Evolutionary conservation across 2,888 invertebrate genomes (phyloP), one percentile per base, ranked within the genome.

Genomic region (Brachynemurus nebulosus): DNA sequence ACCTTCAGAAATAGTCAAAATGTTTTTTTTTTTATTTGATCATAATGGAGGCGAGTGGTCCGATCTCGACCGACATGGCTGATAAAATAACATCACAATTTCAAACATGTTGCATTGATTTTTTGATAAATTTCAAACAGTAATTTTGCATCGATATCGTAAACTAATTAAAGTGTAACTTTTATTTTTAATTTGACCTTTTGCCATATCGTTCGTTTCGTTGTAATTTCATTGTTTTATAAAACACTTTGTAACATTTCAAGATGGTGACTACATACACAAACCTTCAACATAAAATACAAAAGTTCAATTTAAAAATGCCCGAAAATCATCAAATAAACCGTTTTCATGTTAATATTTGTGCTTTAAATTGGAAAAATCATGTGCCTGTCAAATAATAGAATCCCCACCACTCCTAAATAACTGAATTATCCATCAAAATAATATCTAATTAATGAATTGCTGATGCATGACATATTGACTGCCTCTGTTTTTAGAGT

Each of bases 31-130:
- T 21, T 36, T 20, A 35, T 45, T 25, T 16, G 16, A 12, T 40
- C 18, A 18, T 40, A 46, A 49, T 48, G 49, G 48, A 42, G 47
- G 48, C 46, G 42, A 44, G 35, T 48, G 46, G 34, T 11, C 12
- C 21, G 34, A 27, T 12, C 27, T n/a, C 40, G 34, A 37, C 18
- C 18, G 30, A 30, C 30, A 30, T 30, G 30, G 30, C 30, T 12
- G 30, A n/a, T n/a, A n/a, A n/a, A n/a, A n/a, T n/a, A n/a, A 6
- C 33, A 8, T 33, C 9, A 14, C 33, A n/a, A 33, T 33, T 33
- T 33, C 33, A 4, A 33, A 6, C 33, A 33, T 33, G n/a, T 33
- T 4, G 5, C 33, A n/a, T 14, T 6, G n/a, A 6, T 14, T 33
- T 33, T 33, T 6, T 16, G 5, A 4, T 8, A 14, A n/a, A 33